Conservation (phyloP, 1,140 invertebrate species). For the Drosophila sproati region DNA sequence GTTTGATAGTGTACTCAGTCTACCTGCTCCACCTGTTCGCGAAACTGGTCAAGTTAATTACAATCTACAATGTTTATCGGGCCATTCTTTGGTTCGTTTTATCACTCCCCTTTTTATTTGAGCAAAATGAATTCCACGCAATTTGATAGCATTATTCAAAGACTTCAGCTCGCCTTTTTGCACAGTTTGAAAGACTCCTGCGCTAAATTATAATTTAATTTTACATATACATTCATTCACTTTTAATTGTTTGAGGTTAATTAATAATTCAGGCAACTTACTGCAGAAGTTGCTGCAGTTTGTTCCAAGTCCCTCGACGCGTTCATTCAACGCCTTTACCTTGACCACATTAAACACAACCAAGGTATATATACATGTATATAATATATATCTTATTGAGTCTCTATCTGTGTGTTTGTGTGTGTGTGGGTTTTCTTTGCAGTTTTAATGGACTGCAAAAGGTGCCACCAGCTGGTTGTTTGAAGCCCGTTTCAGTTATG, state of each 20-base stretch:
- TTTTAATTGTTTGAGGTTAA: conserved; percentile 80
- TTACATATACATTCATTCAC: conserved; percentile 52
- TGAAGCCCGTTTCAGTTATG: conserved; percentile 54
- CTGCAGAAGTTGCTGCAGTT: conserved; percentile 65
- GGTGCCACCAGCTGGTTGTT: conserved; percentile 17
- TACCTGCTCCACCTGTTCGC: conserved; percentile 20
- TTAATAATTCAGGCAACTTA: conserved; percentile 76
- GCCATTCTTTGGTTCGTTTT: conserved; percentile 6
- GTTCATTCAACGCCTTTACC: conserved; percentile 30
- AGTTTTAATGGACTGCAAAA: conserved; percentile 74
- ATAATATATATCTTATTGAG: neutral
- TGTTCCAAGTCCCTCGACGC: conserved; percentile 13
- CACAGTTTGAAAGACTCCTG: conserved; percentile 4
- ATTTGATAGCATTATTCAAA: conserved; percentile 26
- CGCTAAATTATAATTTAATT: conserved; percentile 59
- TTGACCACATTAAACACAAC: conserved; percentile 38
- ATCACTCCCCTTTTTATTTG: conserved; percentile 5
- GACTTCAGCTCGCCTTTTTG: too few relatives aligned
- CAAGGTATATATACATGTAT: neutral
- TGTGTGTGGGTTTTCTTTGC: conserved; percentile 25
- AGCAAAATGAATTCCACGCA: conserved; percentile 43
- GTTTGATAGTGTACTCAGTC: neutral
- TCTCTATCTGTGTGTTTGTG: neutral
- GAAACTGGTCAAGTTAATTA: conserved; percentile 70
- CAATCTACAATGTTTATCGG: conserved; percentile 80